Evolutionary conservation across 2,888 invertebrate genomes (phyloP).

Genomic region (Agrilus cyanescens): DNA sequence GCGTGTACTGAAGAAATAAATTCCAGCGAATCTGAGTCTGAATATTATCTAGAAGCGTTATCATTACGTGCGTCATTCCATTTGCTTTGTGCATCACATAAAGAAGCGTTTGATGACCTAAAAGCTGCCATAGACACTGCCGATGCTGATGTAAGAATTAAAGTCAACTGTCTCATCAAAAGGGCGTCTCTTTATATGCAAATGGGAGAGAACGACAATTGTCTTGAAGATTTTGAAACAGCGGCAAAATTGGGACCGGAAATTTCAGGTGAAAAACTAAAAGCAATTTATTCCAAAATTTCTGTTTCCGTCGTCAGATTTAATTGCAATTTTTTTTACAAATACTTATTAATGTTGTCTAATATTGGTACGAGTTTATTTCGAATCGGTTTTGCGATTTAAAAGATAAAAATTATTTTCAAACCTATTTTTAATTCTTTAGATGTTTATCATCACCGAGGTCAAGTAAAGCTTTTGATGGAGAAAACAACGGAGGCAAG

Average conservation of each 20-base stretch:
- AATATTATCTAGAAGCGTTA: constrained; percentile 56
- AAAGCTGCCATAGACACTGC: constrained; percentile 55
- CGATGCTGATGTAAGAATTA: constrained; percentile 48
- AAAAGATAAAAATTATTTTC: background rate
- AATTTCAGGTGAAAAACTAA: constrained; percentile 35
- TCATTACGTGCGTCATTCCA: constrained; percentile 78
- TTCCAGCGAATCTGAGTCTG: constrained; percentile 44
- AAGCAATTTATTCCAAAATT: background rate
- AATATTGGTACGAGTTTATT: background rate
- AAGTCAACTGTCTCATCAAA: constrained; percentile 79
- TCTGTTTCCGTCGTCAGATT: background rate
- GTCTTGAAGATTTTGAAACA: constrained; percentile 64
- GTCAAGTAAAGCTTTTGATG: constrained; percentile 73
- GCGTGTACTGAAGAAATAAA: constrained; percentile 72
- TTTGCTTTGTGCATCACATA: constrained; percentile 63
- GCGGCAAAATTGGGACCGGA: constrained; percentile 68
- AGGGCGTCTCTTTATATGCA: constrained; percentile 77
- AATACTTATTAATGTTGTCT: background rate
- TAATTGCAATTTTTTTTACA: background rate
- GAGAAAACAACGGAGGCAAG: constrained; percentile 74
- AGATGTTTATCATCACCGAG: constrained; percentile 88
- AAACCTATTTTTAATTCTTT: background rate
- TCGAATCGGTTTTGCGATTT: background rate
- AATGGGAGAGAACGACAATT: constrained; percentile 57
- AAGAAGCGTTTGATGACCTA: constrained; percentile 60